Evolutionary conservation across 2,797 vertebrate species (phyloP).

Genomic region (Dipus sagitta): DNA sequence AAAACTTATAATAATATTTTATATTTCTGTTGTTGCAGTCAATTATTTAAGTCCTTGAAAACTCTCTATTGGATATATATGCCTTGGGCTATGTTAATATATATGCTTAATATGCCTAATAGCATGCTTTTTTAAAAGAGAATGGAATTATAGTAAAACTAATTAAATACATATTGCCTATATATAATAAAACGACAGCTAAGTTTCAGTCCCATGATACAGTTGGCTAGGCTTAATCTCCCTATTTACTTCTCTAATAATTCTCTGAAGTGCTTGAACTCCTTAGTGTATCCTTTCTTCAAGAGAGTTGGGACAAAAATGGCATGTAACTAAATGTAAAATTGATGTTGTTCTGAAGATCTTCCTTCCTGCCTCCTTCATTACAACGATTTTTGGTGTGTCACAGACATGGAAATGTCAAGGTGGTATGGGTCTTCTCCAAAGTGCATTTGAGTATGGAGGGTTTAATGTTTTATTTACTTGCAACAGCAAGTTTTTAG

Average conservation of each 20-base stretch:
- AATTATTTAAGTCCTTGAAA: background rate
- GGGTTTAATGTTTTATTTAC: background rate
- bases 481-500: background rate
- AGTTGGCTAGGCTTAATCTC: background rate
- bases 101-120: background rate
- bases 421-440: background rate
- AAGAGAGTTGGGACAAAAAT: background rate
- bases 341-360: background rate
- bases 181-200: background rate
- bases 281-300: background rate
- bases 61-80: background rate
- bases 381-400: background rate
- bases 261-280: background rate
- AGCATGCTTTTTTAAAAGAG: background rate
- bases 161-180: background rate
- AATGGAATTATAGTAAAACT: background rate
- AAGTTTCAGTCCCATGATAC: background rate
- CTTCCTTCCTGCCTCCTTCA: background rate
- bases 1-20: conserved; percentile 11
- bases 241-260: background rate
- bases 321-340: background rate
- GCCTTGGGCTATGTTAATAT: background rate
- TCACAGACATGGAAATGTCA: background rate
- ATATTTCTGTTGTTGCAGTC: background rate
- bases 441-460: background rate